Evolutionary conservation across 2,888 invertebrate species (phyloP), one percentile per base, ranked within the genome.

Genomic region (Fragum sueziense): DNA sequence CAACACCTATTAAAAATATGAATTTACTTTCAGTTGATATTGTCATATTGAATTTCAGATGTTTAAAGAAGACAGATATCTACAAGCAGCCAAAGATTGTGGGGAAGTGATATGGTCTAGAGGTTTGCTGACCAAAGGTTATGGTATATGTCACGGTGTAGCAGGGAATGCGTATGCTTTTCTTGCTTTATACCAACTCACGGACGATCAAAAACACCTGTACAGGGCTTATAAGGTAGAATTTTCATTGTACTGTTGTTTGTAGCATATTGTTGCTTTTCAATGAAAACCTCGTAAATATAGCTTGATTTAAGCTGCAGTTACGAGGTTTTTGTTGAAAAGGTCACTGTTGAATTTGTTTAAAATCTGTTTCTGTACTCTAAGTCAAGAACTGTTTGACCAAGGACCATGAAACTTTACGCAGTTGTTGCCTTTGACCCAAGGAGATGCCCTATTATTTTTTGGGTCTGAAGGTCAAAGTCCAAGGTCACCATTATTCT

Each of bases 81-180:
- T 97, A 80, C 93, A 95, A 86, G 94, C 95, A 59, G 97, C 97
- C 20, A 81, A 95, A 67, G 94, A 95, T 85, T 96, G 96, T 88
- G 96, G 96, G 3, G 96, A 97, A 70, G 95, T 96, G 17, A 95
- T 97, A 78, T 98, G 97, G 98, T 89, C 95, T 73, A 94, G 97
- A 85, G 98, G 98, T 4, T 92, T 98, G 29, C 93, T 97, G 54
- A 95, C 94, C 85, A 97, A 97, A 94, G 97, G 97, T 9, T 97
- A 96, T 91, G 96, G 97, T 79, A 93, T 98, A 27, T 98, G 97
- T 90, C 98, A 98, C 91, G 98, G 98, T 1, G 96, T 96, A 3
- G 95, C 97, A 83, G 98, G 97, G 76, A 98, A 98, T 93, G 97
- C 96, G 0, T 97, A 97, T 90, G 95, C 96, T 11, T 97, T 97